Evolutionary conservation across 2,797 vertebrate genomes (phyloP), one percentile per base, ranked within the genome.

Genomic region (Lophius americanus): DNA sequence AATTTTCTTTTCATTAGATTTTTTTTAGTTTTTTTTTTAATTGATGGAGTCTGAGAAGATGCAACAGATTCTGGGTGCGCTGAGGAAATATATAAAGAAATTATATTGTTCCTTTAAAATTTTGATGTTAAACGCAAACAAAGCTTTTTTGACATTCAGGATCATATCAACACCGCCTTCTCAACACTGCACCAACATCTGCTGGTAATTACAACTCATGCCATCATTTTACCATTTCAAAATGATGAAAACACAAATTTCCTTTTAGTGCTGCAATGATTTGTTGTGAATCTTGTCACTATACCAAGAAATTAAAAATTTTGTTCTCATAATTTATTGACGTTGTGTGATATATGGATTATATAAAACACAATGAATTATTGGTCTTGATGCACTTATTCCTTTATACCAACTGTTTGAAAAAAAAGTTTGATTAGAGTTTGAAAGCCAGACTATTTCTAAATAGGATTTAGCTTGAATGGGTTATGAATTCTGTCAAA

Each of bases 221-320:
- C 53, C 59, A 82, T 84, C 89, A 86, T 81, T 87, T 65, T 51
- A 78, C 77, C 77, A 61, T 55, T 44, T 37, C 78, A 91, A 89
- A 59, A n/a, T 59, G 32, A n/a, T 74, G 46, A 43, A 61, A 68
- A 68, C 51, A n/a, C 10, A 37, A 55, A 70, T 68, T 51, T 78
- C 37, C 51, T 13, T 46, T 61, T 72, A 51, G 60, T 60, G 63
- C 68, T 67, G 78, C 72, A 75, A 51, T 77, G 68, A 73, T 71
- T 68, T 65, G 68, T 67, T 76, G 66, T 83, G 68, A 52, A 48
- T 54, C 46, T 54, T 69, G 65, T 73, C 65, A 46, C 39, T 51
- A 38, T 46, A 60, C 11, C 42, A 76, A 52, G 59, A 76, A 71
- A 73, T 72, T 23, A 23, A 88, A 85, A 89, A 23, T 5, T 36